Evolutionary conservation across 2,797 vertebrate genomes (phyloP).

Genomic region (Anableps anableps): DNA sequence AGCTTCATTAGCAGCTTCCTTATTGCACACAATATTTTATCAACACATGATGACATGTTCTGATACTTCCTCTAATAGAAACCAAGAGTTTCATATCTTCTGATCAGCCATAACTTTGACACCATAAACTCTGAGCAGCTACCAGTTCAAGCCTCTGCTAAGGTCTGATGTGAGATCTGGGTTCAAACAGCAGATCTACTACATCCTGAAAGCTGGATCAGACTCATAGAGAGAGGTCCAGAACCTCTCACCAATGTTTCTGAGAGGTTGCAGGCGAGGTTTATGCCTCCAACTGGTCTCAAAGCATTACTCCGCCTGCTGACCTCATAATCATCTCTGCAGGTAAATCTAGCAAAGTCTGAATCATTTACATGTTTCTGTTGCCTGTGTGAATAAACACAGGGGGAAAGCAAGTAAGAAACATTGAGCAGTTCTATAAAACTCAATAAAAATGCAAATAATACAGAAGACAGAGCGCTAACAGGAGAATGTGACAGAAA

Average conservation of each 20-base stretch:
- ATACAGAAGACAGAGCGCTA: background rate
- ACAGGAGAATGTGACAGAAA: background rate
- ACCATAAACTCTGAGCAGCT: background rate
- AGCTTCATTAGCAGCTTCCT: background rate
- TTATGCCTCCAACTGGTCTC: no score
- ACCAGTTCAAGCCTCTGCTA: background rate
- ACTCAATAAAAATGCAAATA: background rate
- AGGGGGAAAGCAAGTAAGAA: no score
- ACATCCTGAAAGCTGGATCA: no score
- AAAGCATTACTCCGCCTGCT: no score
- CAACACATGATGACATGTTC: background rate
- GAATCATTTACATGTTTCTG: background rate
- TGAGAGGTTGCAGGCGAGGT: no score
- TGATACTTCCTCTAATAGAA: slow-evolving; percentile 4
- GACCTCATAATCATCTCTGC: no score
- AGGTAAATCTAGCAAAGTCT: no score
- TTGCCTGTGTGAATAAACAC: background rate
- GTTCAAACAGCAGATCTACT: no score
- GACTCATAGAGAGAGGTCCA: no score
- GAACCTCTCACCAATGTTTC: no score
- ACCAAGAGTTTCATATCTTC: background rate
- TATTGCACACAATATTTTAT: background rate
- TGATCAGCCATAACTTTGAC: background rate
- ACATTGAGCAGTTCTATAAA: background rate
- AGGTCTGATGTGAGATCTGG: background rate